Base-by-base conservation (phyloP, 2,113 vertebrate species). In the Oreochromis spilurus region DNA sequence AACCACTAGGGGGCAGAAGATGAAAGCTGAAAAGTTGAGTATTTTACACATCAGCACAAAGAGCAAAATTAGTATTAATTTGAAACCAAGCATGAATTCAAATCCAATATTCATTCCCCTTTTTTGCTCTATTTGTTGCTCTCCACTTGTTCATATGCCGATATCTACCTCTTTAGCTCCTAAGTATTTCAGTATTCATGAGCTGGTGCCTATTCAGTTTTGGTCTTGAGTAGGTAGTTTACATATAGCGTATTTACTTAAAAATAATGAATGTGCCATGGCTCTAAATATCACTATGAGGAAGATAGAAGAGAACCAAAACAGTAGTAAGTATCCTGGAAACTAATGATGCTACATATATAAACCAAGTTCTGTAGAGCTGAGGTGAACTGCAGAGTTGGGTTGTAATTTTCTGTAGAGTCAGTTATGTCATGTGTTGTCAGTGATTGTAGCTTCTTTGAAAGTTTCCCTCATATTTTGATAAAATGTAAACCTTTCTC, bases 401-500 rank as follows among this genome's bases (percentile, higher is more conserved):
- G 10, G 11, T 50, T 77, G 16, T 31, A 50, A 50, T 50, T 31
- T 31, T 77, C 1, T 75, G 43, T 29, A 2, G 34, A 34, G 40
- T 60, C 24, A 79, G 50, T 43, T 43, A 65, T 14, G 38, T 5
- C 24, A 40, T 60, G 58, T 79, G 48, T 60, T 82, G 26, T 40
- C 17, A 2, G 17, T 79, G 16, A 60, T 53, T 21, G 11, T 36
- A 38, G 40, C 10, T 5, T 6, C 38, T 52, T 54, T 45, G 34
- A 67, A 38, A 40, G 62, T 14, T 67, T 40, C 62, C 36, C 36
- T 21, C 2, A 31, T 40, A 19, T 67, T 21, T 81, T 8, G 10
- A 38, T n/a, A 62, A 38, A 24, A 85, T 86, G 85, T 91, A 84
- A 91, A 84, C 81, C 55, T 21, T 17, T 12, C 21, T 83, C 43